phyloP scores from a whole-genome alignment of 2,113 vertebrate genomes.

The Mobula birostris region DNA sequence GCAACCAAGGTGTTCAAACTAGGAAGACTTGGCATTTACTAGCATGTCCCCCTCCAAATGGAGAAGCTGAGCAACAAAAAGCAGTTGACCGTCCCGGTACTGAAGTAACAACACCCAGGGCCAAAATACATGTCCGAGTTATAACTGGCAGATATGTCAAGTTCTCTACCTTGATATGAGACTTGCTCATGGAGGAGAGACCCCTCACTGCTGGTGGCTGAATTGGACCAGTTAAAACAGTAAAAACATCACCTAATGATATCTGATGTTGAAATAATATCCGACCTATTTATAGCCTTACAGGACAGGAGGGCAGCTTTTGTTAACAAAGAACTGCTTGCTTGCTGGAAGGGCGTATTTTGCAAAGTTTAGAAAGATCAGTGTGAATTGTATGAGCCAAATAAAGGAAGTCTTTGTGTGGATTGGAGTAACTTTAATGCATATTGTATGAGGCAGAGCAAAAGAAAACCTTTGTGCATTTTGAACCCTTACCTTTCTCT shows the following conservation, averaged over 20 bases:
- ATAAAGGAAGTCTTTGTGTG: neutral
- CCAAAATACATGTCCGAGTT: neutral
- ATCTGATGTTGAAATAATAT: neutral
- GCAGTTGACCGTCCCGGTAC: neutral
- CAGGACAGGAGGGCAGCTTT: neutral
- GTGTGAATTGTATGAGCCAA: neutral
- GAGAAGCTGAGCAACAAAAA: neutral
- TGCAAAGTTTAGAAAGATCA: neutral
- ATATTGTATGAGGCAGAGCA: neutral
- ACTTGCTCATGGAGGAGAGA: neutral
- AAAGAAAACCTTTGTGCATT: neutral
- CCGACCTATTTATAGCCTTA: neutral
- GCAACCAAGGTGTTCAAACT: too few species aligned
- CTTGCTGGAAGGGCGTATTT: neutral
- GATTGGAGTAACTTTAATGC: neutral
- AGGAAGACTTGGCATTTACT: too few species aligned
- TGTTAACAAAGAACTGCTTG: slow-evolving; percentile 2
- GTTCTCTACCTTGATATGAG: neutral
- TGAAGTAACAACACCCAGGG: neutral
- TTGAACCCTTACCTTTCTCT: neutral
- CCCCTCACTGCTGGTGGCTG: neutral
- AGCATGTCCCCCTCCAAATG: too few species aligned
- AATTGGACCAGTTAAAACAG: neutral
- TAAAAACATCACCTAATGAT: neutral
- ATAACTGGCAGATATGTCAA: neutral